A percentile compares a stretch with the other conserved stretches of the same genome.
These are phyloP conservation scores for Scalopus aquaticus DNA, from an alignment of 2,113 vertebrate species.

Conservation along the genomic window DNA sequence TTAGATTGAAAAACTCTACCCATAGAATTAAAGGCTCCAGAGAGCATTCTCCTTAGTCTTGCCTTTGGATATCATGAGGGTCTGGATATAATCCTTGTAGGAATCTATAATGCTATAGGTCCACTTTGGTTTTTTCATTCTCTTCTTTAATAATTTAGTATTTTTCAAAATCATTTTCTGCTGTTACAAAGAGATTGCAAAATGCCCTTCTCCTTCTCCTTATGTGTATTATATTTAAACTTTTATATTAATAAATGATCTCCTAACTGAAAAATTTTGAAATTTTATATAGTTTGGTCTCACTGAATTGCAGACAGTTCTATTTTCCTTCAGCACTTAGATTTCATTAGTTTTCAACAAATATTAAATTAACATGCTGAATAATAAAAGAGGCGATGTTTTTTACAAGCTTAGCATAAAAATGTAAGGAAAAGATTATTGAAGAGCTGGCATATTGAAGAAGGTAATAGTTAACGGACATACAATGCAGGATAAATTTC, in stretches of 20 bases:
- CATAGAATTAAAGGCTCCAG: neutral
- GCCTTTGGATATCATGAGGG: neutral
- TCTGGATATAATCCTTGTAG: neutral
- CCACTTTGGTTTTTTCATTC: neutral
- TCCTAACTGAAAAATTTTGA: neutral
- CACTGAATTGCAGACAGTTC: conserved; percentile 45
- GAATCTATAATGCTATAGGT: neutral
- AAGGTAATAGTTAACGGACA: conserved; percentile 50
- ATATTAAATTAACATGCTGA: conserved; percentile 74
- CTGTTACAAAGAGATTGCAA: neutral
- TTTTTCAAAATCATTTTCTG: neutral
- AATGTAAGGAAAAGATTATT: conserved; percentile 45
- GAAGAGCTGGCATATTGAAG: conserved; percentile 55
- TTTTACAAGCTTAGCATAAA: conserved; percentile 59
- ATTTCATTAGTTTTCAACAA: conserved; percentile 68
- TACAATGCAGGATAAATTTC: conserved; percentile 29
- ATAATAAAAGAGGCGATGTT: conserved; percentile 73
- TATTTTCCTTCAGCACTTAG: conserved; percentile 43
- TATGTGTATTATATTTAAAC: conserved; percentile 31
- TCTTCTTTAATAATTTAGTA: neutral
- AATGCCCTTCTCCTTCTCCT: neutral
- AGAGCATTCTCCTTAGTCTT: neutral
- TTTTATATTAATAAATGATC: conserved; percentile 56
- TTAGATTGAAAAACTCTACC: neutral
- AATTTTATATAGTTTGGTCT: conserved; percentile 52